Evolutionary conservation across 1,140 invertebrate species (phyloP).

Genomic region (Aradophagus sp.): DNA sequence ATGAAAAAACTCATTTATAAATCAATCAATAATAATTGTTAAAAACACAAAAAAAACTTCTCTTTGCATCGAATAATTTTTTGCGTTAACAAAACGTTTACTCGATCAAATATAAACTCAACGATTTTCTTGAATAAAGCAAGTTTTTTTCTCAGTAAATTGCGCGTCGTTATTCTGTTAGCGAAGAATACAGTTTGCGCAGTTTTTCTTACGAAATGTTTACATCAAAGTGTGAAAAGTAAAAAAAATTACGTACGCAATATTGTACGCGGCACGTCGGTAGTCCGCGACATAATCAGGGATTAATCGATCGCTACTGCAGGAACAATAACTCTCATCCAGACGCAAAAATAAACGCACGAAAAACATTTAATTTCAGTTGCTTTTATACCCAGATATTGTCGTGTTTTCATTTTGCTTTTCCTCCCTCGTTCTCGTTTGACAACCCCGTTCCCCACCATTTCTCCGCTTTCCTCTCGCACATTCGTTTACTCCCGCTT

Average conservation of each 20-base stretch:
- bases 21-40: too few relatives aligned
- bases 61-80: too few relatives aligned
- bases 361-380: slow-evolving; percentile 54
- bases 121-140: too few relatives aligned
- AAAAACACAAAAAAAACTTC: too few relatives aligned
- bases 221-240: too few relatives aligned
- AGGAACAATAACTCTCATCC: slow-evolving; percentile 31
- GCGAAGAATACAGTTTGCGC: too few relatives aligned
- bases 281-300: slow-evolving; percentile 28
- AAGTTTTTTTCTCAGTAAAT: too few relatives aligned
- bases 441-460: slow-evolving; percentile 18
- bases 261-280: slow-evolving; percentile 1
- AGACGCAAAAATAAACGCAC: slow-evolving; percentile 39
- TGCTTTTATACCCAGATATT: slow-evolving; percentile 50
- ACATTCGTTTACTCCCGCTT: slow-evolving; percentile 21
- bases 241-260: slow-evolving; percentile 4
- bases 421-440: slow-evolving; percentile 24
- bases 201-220: too few relatives aligned
- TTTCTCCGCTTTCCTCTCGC: slow-evolving; percentile 3
- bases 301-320: slow-evolving; percentile 43
- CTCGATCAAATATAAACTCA: too few relatives aligned
- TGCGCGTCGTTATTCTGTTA: too few relatives aligned
- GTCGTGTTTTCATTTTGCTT: slow-evolving; percentile 55
- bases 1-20: too few relatives aligned
- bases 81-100: too few relatives aligned